Evolutionary conservation across 1,140 invertebrate genomes (phyloP).

Genomic region (Calliphora vicina): DNA sequence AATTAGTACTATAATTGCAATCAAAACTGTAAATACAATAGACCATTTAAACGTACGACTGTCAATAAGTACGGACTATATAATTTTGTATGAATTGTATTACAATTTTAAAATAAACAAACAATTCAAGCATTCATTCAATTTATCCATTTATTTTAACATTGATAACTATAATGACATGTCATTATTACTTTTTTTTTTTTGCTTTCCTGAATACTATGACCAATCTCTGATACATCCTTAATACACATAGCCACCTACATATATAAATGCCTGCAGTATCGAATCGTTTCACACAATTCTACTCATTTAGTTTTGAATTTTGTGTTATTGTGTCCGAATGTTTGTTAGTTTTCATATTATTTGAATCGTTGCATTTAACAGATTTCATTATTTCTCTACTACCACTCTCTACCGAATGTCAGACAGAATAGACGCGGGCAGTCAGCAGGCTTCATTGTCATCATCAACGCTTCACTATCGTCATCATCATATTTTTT

Average conservation of each 20-base stretch:
- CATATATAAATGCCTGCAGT: no score
- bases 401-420: not conserved
- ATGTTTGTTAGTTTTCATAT: not conserved
- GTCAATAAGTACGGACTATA: not conserved
- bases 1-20: not conserved
- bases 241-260: not conserved
- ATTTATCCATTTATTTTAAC: conserved; percentile 11
- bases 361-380: conserved; percentile 5
- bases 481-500: no score
- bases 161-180: conserved; percentile 10
- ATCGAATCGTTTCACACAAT: not conserved
- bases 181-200: not conserved
- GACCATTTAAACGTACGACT: not conserved
- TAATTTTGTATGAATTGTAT: not conserved
- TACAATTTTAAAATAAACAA: not conserved
- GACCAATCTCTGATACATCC: not conserved
- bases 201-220: not conserved
- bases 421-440: not conserved
- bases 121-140: not conserved
- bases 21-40: not conserved
- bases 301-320: not conserved
- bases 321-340: not conserved
- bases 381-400: not conserved
- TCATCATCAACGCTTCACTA: not conserved
- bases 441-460: not conserved